phyloP scores from a whole-genome alignment of 1,140 invertebrate species.

The Paracyclopina nana region DNA sequence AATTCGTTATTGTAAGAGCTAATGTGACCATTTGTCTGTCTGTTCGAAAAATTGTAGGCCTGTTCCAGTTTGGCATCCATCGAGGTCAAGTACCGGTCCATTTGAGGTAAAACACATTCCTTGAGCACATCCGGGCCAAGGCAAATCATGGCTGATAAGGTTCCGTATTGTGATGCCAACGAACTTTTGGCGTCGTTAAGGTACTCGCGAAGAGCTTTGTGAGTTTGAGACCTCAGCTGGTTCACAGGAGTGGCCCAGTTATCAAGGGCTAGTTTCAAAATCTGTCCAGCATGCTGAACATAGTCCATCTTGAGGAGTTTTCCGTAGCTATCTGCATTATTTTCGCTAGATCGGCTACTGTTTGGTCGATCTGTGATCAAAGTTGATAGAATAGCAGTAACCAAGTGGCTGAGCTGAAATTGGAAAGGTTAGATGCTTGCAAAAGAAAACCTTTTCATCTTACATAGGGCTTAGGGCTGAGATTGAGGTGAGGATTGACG shows the following conservation, averaged over 20 bases:
- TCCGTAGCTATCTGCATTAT: neutral
- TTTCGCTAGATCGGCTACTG: neutral
- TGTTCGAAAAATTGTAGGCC: too few species aligned
- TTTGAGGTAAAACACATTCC: too few species aligned
- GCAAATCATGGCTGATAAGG: conserved; percentile 4
- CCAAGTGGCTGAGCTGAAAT: conserved; percentile 10
- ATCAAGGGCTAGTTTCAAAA: conserved; percentile 1
- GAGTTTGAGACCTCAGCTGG: conserved; percentile 1
- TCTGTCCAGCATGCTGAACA: neutral
- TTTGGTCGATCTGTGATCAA: conserved; percentile 8
- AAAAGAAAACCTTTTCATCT: neutral
- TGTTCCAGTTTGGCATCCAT: too few species aligned
- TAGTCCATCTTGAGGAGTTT: conserved; percentile 1
- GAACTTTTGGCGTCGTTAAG: conserved; percentile 2
- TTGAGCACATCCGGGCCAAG: too few species aligned
- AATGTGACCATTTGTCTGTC: too few species aligned
- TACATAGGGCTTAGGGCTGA: conserved; percentile 14
- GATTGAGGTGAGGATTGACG: conserved; percentile 1
- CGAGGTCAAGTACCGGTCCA: too few species aligned
- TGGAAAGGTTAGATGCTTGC: neutral
- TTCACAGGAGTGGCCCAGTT: conserved; percentile 8
- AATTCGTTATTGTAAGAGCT: too few species aligned
- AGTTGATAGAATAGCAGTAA: conserved; percentile 7
- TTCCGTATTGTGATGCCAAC: neutral
- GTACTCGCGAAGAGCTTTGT: conserved; percentile 2